Conservation (phyloP, 2,888 invertebrate genomes). For the Pedicia rivosa region DNA sequence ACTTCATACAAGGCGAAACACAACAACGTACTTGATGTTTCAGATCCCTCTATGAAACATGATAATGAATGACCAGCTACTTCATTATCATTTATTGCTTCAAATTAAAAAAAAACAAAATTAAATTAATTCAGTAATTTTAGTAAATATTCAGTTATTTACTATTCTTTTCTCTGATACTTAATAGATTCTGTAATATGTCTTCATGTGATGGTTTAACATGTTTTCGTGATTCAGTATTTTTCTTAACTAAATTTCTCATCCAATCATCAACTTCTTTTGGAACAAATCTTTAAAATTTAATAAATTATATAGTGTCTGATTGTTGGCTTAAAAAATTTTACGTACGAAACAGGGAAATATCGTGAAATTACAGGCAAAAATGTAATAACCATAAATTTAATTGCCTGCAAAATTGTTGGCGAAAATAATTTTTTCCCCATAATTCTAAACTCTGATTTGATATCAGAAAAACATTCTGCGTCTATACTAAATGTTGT, state of each 20-base stretch:
- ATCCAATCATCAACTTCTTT: background rate
- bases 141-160: too few relatives aligned
- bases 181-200: conserved; percentile 37
- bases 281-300: background rate
- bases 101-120: background rate
- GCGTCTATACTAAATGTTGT: conserved; percentile 7
- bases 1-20: conserved; percentile 35
- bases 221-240: conserved; percentile 28
- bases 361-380: conserved; percentile 2
- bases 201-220: conserved; percentile 32
- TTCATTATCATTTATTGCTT: conserved; percentile 30
- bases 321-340: background rate
- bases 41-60: conserved; percentile 43
- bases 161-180: conserved; percentile 28
- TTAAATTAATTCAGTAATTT: too few relatives aligned
- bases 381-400: conserved; percentile 5
- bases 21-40: conserved; percentile 39
- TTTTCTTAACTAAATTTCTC: conserved; percentile 27
- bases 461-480: conserved; percentile 5
- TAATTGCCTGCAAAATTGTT: conserved; percentile 1
- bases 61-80: conserved; percentile 37
- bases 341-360: conserved; percentile 5
- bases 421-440: conserved; percentile 8
- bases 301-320: background rate
- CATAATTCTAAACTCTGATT: conserved; percentile 10